Conservation (phyloP, 2,113 vertebrate genomes). For the Xenotilapia caudafasciata region DNA sequence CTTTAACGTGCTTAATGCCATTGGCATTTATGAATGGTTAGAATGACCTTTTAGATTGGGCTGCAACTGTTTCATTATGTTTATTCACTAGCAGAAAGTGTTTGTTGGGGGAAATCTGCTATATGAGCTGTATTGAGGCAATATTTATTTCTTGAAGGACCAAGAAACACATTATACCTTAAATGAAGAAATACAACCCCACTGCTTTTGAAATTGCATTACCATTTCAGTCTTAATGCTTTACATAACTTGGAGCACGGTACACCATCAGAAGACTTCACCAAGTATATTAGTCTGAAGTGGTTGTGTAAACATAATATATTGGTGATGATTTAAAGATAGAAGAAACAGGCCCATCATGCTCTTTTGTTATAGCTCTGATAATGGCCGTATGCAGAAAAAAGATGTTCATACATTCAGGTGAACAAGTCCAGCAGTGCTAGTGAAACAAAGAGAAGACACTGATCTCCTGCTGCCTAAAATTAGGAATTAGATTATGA, state of each 20-base stretch:
- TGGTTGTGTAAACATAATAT: not conserved
- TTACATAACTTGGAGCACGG: not conserved
- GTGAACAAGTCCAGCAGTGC: not conserved
- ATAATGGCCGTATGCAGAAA: not conserved
- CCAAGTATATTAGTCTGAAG: not conserved
- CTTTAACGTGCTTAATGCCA: slow-evolving; percentile 28
- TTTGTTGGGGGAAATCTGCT: not conserved
- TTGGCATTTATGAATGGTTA: slow-evolving; percentile 20
- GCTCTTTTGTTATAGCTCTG: not conserved
- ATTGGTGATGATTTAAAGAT: not conserved
- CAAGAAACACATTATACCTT: not conserved
- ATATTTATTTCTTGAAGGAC: not conserved
- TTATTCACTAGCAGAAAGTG: slow-evolving; percentile 15
- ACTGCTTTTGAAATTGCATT: not conserved
- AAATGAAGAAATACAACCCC: not conserved
- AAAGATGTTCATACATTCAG: not conserved
- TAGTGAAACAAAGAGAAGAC: not conserved
- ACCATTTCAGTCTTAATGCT: not conserved
- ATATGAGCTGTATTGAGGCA: not conserved
- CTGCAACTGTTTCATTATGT: slow-evolving; percentile 18
- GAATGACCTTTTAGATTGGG: slow-evolving; percentile 26
- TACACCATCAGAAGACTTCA: not conserved
- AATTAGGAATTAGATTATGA: slow-evolving; percentile 26
- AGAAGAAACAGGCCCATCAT: not conserved
- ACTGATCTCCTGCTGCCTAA: not conserved